Percentiles rank a stretch among this genome's conserved stretches.
phyloP scores from a whole-genome alignment of 2,113 vertebrate genomes.

The Phasianus colchicus region DNA sequence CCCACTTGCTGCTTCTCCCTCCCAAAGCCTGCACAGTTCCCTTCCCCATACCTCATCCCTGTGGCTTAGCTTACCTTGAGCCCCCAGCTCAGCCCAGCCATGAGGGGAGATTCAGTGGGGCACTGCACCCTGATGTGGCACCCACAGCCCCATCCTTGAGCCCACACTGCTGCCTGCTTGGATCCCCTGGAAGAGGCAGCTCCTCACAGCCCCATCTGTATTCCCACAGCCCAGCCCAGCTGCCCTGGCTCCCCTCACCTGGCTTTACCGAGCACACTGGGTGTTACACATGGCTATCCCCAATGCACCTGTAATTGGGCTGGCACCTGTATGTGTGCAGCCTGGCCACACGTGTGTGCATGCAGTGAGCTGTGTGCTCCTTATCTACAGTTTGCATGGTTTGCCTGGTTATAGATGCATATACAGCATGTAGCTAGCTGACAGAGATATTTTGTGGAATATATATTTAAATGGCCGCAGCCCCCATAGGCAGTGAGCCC shows the following conservation, averaged over 20 bases:
- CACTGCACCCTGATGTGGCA: neutral
- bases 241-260: rapidly evolving
- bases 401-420: neutral
- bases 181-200: rapidly evolving
- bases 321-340: rapidly evolving
- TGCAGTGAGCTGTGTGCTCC: rapidly evolving
- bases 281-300: neutral
- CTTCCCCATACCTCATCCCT: rapidly evolving
- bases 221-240: neutral
- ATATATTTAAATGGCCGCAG: neutral
- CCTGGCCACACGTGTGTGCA: neutral
- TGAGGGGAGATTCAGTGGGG: neutral
- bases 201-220: rapidly evolving
- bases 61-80: neutral
- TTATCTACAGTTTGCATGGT: neutral
- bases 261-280: rapidly evolving
- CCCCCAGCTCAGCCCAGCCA: rapidly evolving
- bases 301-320: neutral
- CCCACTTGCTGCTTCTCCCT: neutral
- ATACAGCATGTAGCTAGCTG: rapidly evolving
- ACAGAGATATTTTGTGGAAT: rapidly evolving
- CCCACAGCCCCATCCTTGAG: rapidly evolving
- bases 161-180: rapidly evolving
- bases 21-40: rapidly evolving
- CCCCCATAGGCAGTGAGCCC: rapidly evolving